Evolutionary conservation across 2,113 vertebrate genomes (phyloP).

Genomic region (Clarias magur): DNA sequence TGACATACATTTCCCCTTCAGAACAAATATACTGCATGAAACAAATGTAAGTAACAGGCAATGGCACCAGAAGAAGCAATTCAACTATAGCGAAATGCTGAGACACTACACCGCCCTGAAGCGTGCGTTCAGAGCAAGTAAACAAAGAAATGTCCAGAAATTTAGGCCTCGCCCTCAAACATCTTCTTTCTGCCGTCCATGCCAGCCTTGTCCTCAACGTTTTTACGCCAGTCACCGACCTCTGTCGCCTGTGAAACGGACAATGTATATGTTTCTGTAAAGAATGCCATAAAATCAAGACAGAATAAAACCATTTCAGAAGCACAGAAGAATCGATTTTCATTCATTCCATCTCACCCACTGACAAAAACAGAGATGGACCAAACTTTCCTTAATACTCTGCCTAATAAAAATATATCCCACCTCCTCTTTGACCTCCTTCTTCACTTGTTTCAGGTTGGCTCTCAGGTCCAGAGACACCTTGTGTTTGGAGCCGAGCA

Average conservation of each 20-base stretch:
- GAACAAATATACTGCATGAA: conserved; percentile 10
- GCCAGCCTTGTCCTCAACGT: conserved; percentile 86
- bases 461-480: conserved; percentile 87
- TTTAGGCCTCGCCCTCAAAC: conserved; percentile 80
- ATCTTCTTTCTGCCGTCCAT: conserved; percentile 91
- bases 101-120: background rate
- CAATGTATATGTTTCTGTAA: background rate
- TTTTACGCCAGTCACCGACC: conserved; percentile 88
- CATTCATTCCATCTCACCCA: background rate
- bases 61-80: conserved; percentile 3
- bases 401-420: background rate
- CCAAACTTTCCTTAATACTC: background rate
- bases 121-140: conserved; percentile 19
- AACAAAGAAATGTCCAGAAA: conserved; percentile 57
- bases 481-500: conserved; percentile 91
- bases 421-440: conserved; percentile 87
- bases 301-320: background rate
- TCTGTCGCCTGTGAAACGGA: background rate
- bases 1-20: conserved; percentile 36
- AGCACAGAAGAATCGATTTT: background rate
- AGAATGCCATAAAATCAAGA: no score
- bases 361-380: background rate
- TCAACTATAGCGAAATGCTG: conserved; percentile 14
- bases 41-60: conserved; percentile 25
- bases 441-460: conserved; percentile 91